These are phyloP conservation scores for Willisornis vidua DNA, from an alignment of 2,113 vertebrate species.

Conservation along the genomic window DNA sequence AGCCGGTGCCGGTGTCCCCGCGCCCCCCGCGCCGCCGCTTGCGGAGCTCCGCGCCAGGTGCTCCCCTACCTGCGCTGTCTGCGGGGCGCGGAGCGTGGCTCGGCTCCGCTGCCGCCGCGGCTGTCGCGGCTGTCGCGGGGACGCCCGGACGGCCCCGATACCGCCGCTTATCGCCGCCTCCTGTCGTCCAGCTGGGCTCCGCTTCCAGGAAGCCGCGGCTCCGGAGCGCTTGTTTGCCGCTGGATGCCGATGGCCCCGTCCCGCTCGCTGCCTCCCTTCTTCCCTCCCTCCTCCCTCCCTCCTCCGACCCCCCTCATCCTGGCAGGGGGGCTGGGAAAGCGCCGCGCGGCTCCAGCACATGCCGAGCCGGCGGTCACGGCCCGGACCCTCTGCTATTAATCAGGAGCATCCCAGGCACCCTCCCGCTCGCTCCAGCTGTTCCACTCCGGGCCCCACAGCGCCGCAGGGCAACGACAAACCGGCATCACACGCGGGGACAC, in stretches of 20 bases:
- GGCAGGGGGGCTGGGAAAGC: conserved; percentile 57
- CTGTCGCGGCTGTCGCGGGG: not conserved
- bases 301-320: conserved; percentile 47
- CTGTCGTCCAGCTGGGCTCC: not conserved
- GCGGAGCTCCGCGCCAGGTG: not conserved
- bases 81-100: not conserved
- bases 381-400: conserved; percentile 46
- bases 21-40: not conserved
- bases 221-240: not conserved
- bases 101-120: not conserved
- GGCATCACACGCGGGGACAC: not conserved
- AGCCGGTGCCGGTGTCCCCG: not conserved
- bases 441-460: not conserved
- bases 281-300: not conserved
- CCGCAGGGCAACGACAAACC: not conserved
- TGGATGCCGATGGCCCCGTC: not conserved
- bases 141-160: not conserved
- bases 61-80: not conserved
- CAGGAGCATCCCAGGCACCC: conserved; percentile 50
- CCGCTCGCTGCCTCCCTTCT: not conserved
- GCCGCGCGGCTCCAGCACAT: conserved; percentile 41
- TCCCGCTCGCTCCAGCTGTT: not conserved
- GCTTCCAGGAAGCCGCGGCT: conserved; percentile 56
- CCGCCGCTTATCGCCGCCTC: conserved; percentile 34
- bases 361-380: conserved; percentile 44